These are phyloP conservation scores for Ptilorrhoa leucosticta DNA, from an alignment of 2,113 vertebrate genomes.

Conservation along the genomic window DNA sequence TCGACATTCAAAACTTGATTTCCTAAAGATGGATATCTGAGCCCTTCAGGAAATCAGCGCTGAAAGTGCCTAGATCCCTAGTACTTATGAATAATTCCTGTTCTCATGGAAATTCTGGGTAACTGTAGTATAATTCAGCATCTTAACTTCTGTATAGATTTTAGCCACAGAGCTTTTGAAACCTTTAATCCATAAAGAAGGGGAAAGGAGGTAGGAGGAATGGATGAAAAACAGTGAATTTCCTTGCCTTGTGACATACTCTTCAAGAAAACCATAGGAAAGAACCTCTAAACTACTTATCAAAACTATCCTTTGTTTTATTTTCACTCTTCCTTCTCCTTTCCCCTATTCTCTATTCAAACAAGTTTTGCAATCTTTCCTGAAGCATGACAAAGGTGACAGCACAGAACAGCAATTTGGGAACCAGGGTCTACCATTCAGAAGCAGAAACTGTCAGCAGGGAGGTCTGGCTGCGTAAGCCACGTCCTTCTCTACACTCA, in stretches of 20 bases:
- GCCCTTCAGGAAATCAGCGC: neutral
- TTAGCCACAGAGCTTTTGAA: neutral
- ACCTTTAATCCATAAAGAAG: neutral
- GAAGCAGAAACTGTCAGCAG: neutral
- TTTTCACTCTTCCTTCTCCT: conserved; percentile 3
- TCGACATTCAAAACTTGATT: neutral
- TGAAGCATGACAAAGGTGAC: conserved; percentile 25
- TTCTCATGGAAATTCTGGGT: neutral
- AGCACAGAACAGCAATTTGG: neutral
- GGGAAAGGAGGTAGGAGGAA: neutral
- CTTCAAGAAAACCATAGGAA: neutral
- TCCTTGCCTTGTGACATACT: neutral
- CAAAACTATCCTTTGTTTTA: neutral
- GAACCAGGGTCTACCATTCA: neutral
- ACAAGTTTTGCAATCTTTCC: neutral
- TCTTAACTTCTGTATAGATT: neutral
- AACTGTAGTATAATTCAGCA: neutral
- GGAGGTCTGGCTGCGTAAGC: neutral
- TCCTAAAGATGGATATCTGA: neutral
- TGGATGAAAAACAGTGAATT: neutral
- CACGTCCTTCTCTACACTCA: neutral
- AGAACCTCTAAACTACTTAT: neutral
- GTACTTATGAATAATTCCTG: neutral
- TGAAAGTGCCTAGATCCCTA: neutral
- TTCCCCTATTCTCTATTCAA: conserved; percentile 4